Percentiles rank a stretch among this genome's conserved stretches.
Evolutionary conservation across 1,140 invertebrate genomes (phyloP).

Genomic region (Zaprionus taronus): DNA sequence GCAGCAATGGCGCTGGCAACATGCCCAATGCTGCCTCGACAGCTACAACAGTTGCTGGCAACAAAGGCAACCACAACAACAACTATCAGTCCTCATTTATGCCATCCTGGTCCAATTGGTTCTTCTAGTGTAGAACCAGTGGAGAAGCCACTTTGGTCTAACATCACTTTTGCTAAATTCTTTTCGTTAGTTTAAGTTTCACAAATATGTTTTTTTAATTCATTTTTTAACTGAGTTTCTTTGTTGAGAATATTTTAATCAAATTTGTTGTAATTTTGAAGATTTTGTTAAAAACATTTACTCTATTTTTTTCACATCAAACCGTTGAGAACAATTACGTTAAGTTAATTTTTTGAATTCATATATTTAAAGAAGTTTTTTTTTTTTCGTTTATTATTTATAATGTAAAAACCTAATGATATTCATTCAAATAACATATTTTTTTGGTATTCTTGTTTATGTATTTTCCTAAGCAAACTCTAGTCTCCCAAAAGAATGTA

Average conservation of each 20-base stretch:
- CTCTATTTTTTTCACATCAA: not conserved
- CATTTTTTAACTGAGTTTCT: constrained; percentile 24
- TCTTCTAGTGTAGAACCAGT: constrained; percentile 37
- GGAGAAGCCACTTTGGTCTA: not conserved
- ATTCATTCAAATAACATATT: not conserved
- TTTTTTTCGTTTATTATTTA: constrained; percentile 17
- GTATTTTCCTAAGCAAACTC: constrained; percentile 47
- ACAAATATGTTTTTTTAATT: not conserved
- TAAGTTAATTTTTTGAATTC: not conserved
- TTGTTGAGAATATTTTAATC: constrained; percentile 1
- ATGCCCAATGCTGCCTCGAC: constrained; percentile 7
- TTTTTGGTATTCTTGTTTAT: constrained; percentile 9
- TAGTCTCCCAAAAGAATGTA: constrained; percentile 54
- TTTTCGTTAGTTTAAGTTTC: constrained; percentile 9
- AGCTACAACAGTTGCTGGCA: constrained; percentile 36
- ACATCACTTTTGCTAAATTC: constrained; percentile 4
- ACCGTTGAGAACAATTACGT: not conserved
- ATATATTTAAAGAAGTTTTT: not conserved
- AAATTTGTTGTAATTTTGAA: not conserved
- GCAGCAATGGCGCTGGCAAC: constrained; percentile 19
- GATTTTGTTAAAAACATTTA: not conserved
- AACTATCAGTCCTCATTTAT: constrained; percentile 53
- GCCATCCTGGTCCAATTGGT: constrained; percentile 79
- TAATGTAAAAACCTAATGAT: constrained; percentile 3
- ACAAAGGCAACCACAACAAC: constrained; percentile 37